phyloP scores from a whole-genome alignment of 2,888 invertebrate species.

The Tetanocera ferruginea region DNA sequence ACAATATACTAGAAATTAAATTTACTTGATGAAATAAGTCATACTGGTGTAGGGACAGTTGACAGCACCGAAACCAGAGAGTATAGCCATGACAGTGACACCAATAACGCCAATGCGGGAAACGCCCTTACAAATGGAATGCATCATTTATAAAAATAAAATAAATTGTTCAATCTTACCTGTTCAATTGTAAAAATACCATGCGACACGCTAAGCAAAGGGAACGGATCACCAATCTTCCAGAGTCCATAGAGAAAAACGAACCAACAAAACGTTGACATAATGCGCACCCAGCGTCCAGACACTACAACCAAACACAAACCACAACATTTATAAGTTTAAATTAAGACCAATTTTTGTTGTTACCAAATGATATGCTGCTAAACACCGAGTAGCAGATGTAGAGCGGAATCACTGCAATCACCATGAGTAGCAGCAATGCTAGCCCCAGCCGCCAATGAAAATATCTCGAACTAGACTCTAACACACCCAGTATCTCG shows the following conservation, averaged over 20 bases:
- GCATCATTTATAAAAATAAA: not conserved
- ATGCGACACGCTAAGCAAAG: slow-evolving; percentile 95
- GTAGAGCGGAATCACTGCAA: slow-evolving; percentile 96
- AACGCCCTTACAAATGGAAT: slow-evolving; percentile 78
- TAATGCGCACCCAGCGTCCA: slow-evolving; percentile 80
- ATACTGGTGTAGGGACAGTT: slow-evolving; percentile 99
- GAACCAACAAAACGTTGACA: slow-evolving; percentile 89
- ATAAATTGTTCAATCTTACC: not conserved
- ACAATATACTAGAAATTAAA: not conserved
- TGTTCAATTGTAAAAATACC: slow-evolving; percentile 78
- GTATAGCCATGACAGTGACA: slow-evolving; percentile 98
- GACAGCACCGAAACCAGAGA: slow-evolving; percentile 99
- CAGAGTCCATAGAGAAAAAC: slow-evolving; percentile 96
- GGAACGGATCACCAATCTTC: slow-evolving; percentile 99
- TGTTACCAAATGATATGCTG: slow-evolving; percentile 84
- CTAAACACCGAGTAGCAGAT: slow-evolving; percentile 94
- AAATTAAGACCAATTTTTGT: no score
- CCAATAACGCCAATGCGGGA: slow-evolving; percentile 98
- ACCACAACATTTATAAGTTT: not conserved
- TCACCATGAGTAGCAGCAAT: slow-evolving; percentile 91
- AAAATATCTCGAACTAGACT: slow-evolving; percentile 80
- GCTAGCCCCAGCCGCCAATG: slow-evolving; percentile 97
- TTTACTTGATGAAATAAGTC: slow-evolving; percentile 93
- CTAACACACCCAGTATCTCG: slow-evolving; percentile 95
- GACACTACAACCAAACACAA: slow-evolving; percentile 73